phyloP scores from a whole-genome alignment of 1,140 invertebrate species.

The Matsumurasca onukii region DNA sequence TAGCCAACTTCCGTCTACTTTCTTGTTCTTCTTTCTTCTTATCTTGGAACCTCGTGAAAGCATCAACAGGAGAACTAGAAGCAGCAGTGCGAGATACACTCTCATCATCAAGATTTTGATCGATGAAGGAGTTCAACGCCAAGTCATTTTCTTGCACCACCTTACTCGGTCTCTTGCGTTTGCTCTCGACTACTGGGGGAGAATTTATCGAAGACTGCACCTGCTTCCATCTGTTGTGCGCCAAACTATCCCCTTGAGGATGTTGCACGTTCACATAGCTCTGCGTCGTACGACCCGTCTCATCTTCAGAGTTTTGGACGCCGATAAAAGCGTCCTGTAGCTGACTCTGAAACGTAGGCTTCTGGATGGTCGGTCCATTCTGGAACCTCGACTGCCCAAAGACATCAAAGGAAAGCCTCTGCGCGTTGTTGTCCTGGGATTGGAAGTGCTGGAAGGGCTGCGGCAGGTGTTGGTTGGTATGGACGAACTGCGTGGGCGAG shows the following conservation, averaged over 20 bases:
- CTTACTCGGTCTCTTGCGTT: conserved; percentile 1
- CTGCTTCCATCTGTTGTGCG: conserved; percentile 37
- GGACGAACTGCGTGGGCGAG: conserved; percentile 30
- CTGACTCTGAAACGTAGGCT: conserved; percentile 30
- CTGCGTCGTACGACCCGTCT: conserved; percentile 32
- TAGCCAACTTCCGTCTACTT: not conserved
- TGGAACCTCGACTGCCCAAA: conserved; percentile 17
- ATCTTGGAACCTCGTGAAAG: conserved; percentile 24
- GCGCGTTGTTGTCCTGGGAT: conserved; percentile 4
- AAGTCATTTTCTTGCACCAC: conserved; percentile 12
- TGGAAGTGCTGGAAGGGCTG: conserved; percentile 39
- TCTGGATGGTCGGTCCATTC: conserved; percentile 8
- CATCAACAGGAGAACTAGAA: conserved; percentile 21
- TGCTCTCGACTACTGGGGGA: not conserved
- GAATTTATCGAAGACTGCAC: conserved; percentile 8
- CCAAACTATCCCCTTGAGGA: conserved; percentile 32
- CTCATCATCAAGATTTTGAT: conserved; percentile 28
- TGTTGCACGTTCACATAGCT: conserved; percentile 32
- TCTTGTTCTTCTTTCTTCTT: conserved; percentile 23
- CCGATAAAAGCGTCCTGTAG: conserved; percentile 32
- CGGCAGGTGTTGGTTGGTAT: conserved; percentile 40
- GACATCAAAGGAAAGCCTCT: conserved; percentile 21
- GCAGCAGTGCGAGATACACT: conserved; percentile 16
- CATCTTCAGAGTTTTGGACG: conserved; percentile 26
- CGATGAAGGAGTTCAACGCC: conserved; percentile 20